phyloP scores from a whole-genome alignment of 2,113 vertebrate genomes.

The Grammomys dolichurus region DNA sequence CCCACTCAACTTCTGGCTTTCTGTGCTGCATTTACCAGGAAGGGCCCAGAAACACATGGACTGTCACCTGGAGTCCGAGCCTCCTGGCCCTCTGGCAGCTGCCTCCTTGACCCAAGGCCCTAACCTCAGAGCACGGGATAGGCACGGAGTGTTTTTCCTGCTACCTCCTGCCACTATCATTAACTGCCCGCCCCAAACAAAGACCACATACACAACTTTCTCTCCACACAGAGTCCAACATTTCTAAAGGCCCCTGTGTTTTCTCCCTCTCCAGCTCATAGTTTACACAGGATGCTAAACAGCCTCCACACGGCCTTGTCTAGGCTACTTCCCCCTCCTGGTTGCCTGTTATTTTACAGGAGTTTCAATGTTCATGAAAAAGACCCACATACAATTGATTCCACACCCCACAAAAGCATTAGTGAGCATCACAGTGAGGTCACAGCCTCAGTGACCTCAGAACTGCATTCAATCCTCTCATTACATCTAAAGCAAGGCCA shows the following conservation, averaged over 20 bases:
- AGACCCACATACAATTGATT: neutral
- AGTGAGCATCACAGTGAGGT: too few relatives aligned
- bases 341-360: neutral
- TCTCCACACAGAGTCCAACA: neutral
- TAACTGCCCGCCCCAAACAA: neutral
- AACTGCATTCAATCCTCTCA: neutral
- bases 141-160: neutral
- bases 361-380: too few relatives aligned
- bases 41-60: neutral
- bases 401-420: neutral
- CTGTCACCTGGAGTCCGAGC: neutral
- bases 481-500: neutral
- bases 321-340: neutral
- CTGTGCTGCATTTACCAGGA: neutral
- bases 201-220: neutral
- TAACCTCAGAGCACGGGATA: neutral
- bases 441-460: neutral
- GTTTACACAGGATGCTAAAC: neutral
- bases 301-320: neutral
- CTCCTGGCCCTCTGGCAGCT: neutral
- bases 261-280: neutral
- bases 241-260: too few relatives aligned
- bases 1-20: neutral
- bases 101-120: neutral
- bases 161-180: neutral